Base-by-base conservation (phyloP, 1,140 invertebrate species). In the Pygmarrhopalites habei region DNA sequence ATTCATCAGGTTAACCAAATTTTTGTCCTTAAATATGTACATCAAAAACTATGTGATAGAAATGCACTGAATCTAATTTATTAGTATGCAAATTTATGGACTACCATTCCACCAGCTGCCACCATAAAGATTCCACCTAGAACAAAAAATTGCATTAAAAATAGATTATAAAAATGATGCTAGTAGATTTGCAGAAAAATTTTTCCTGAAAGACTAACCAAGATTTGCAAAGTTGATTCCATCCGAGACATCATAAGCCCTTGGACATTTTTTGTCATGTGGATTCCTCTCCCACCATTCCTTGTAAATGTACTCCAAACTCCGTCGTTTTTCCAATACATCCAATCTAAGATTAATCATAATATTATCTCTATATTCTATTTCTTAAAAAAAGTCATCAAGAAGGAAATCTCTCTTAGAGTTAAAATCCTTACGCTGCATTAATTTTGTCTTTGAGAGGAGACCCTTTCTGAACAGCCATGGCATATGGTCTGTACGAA, bases 161-260 rank as follows among this genome's bases (percentile, higher is more conserved):
- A n/a, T n/a, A n/a, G n/a, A n/a, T n/a, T n/a, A n/a, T n/a, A n/a
- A n/a, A n/a, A n/a, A n/a, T n/a, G n/a, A n/a, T n/a, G n/a, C n/a
- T n/a, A n/a, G n/a, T n/a, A n/a, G n/a, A n/a, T n/a, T n/a, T n/a
- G n/a, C n/a, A n/a, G n/a, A n/a, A n/a, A n/a, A n/a, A n/a, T n/a
- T n/a, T n/a, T n/a, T n/a, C n/a, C n/a, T n/a, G n/a, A n/a, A n/a
- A n/a, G n/a, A n/a, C 25, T 43, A 72, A 81, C 81, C 92, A 62
- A 98, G 98, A 74, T 98, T 97, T 67, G 93, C 84, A 65, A 97
- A 95, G 60, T 90, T 93, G 71, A 98, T 98, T 32, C 95, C 94
- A 70, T 95, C 93, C 12, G 87, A 90, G 74, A 95, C 89, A 74
- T 94, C 87, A 58, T 93, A 89, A 41, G 86, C 82, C 70, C 89